These are phyloP conservation scores for Sus cebifrons DNA, from an alignment of 2,797 vertebrate genomes.

Conservation along the genomic window DNA sequence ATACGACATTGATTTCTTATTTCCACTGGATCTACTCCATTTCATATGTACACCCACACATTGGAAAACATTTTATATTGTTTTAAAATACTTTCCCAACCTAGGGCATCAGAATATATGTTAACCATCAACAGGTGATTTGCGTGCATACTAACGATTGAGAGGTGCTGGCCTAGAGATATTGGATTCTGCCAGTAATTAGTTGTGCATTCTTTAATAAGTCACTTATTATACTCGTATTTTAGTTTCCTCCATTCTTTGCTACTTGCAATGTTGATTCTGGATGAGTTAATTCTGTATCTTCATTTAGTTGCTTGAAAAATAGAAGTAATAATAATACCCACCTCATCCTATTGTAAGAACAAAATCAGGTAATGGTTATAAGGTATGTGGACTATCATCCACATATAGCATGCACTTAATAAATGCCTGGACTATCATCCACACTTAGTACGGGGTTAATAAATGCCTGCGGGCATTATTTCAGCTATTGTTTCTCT, in stretches of 20 bases:
- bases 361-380: not conserved
- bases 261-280: not conserved
- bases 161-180: not conserved
- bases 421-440: not conserved
- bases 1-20: not conserved
- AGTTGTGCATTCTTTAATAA: not conserved
- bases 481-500: conserved; percentile 7
- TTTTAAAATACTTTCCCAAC: not conserved
- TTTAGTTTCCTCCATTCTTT: not conserved
- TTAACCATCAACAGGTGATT: not conserved
- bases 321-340: not conserved
- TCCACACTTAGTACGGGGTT: too few relatives aligned
- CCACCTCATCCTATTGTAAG: not conserved
- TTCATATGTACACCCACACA: not conserved
- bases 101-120: not conserved
- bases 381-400: not conserved
- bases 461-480: not conserved
- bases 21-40: not conserved
- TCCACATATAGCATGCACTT: not conserved
- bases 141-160: not conserved
- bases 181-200: not conserved
- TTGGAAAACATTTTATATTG: not conserved
- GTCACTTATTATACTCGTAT: not conserved
- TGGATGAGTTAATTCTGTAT: not conserved
- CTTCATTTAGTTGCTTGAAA: conserved; percentile 22